Evolutionary conservation across 2,888 invertebrate genomes (phyloP).

Genomic region (Drosophila algonquin): DNA sequence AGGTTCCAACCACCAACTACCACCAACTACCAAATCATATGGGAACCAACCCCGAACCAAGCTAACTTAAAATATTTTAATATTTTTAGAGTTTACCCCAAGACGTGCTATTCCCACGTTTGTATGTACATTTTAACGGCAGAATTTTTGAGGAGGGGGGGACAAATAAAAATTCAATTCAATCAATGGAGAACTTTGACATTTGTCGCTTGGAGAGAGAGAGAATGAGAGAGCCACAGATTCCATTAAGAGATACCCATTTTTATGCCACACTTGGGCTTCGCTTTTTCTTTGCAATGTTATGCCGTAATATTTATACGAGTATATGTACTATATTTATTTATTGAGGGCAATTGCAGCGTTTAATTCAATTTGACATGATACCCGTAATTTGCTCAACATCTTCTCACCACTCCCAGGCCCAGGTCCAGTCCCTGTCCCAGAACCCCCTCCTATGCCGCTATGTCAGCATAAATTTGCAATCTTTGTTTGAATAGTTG

Average conservation of each 20-base stretch:
- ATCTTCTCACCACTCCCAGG: conserved; percentile 12
- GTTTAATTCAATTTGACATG: conserved; percentile 76
- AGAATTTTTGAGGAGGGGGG: background rate
- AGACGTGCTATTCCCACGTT: background rate
- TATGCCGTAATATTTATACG: conserved; percentile 55
- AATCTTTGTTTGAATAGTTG: background rate
- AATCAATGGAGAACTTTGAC: conserved; percentile 25
- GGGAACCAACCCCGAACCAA: background rate
- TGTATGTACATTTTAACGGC: background rate
- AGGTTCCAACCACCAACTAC: too few species aligned
- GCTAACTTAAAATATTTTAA: background rate
- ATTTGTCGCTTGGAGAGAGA: conserved; percentile 1
- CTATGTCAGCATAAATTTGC: conserved; percentile 14
- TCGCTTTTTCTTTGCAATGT: conserved; percentile 21
- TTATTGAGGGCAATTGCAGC: conserved; percentile 68
- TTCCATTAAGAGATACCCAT: conserved; percentile 29
- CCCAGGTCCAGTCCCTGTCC: conserved; percentile 6
- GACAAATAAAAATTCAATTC: background rate
- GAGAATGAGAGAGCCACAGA: background rate
- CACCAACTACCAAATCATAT: too few species aligned
- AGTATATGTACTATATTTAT: conserved; percentile 48
- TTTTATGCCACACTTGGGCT: conserved; percentile 44
- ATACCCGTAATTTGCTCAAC: conserved; percentile 52
- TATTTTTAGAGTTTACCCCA: background rate
- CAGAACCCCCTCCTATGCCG: background rate